Evolutionary conservation across 1,140 invertebrate species (phyloP).

Genomic region (Rhopalosiphum padi): DNA sequence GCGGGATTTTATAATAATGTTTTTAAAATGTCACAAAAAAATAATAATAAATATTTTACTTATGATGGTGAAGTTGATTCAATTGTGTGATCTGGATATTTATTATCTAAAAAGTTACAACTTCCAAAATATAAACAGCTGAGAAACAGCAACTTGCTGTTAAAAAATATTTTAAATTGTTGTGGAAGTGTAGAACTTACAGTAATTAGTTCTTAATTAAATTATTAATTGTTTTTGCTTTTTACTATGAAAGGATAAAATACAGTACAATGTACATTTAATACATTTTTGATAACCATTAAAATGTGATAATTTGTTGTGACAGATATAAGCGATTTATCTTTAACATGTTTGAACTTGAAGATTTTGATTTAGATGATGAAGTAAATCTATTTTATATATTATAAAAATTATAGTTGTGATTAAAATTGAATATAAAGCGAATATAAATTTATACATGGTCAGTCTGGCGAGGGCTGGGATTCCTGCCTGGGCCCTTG

Average conservation of each 20-base stretch:
- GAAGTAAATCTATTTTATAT: conserved; percentile 34
- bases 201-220: background rate
- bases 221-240: background rate
- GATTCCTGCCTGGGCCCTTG: no score
- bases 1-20: background rate
- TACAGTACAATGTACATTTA: no score
- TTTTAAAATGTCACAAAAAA: background rate
- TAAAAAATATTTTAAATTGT: background rate
- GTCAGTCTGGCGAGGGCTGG: no score
- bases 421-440: background rate
- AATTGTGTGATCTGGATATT: background rate
- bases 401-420: background rate
- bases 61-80: no score
- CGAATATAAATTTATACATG: background rate
- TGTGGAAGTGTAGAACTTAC: background rate
- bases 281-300: background rate
- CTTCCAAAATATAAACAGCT: no score
- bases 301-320: background rate
- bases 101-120: background rate
- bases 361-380: conserved; percentile 51
- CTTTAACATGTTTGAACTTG: conserved; percentile 51
- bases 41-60: background rate
- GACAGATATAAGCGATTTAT: background rate
- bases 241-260: no score
- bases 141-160: background rate